phyloP scores from a whole-genome alignment of 2,888 invertebrate species.

The Saturnia pavonia region DNA sequence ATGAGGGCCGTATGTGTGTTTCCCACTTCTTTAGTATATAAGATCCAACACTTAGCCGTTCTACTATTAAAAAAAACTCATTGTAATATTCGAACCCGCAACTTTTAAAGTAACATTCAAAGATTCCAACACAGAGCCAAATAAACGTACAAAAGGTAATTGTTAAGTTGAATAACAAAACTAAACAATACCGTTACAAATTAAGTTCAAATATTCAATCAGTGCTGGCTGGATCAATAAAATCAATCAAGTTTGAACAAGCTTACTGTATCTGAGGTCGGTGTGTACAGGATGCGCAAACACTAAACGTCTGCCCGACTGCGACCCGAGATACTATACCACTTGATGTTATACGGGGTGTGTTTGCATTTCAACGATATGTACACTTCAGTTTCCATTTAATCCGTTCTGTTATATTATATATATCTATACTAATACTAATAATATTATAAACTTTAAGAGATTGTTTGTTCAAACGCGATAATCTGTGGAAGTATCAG shows the following conservation, averaged over 20 bases:
- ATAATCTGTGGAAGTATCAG: too few relatives aligned
- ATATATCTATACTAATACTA: too few relatives aligned
- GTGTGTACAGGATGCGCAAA: slow-evolving; percentile 13
- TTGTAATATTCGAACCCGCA: neutral
- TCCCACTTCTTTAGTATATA: too few relatives aligned
- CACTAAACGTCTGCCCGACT: neutral
- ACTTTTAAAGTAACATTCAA: neutral
- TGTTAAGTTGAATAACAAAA: neutral
- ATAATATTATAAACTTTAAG: too few relatives aligned
- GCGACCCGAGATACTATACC: slow-evolving; percentile 1
- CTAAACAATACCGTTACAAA: neutral
- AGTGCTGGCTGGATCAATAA: slow-evolving; percentile 18
- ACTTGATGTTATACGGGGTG: neutral
- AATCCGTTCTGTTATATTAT: neutral
- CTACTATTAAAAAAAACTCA: too few relatives aligned
- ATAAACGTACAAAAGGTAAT: neutral
- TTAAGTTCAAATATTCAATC: slow-evolving; percentile 7
- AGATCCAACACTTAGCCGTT: too few relatives aligned
- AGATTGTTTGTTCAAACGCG: too few relatives aligned
- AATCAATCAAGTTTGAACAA: slow-evolving; percentile 38
- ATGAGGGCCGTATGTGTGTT: too few relatives aligned
- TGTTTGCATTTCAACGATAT: neutral
- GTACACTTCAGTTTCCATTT: neutral
- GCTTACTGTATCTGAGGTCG: slow-evolving; percentile 24
- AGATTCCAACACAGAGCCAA: neutral